phyloP scores from a whole-genome alignment of 2,888 invertebrate genomes.

The Sarcophaga subvicina region DNA sequence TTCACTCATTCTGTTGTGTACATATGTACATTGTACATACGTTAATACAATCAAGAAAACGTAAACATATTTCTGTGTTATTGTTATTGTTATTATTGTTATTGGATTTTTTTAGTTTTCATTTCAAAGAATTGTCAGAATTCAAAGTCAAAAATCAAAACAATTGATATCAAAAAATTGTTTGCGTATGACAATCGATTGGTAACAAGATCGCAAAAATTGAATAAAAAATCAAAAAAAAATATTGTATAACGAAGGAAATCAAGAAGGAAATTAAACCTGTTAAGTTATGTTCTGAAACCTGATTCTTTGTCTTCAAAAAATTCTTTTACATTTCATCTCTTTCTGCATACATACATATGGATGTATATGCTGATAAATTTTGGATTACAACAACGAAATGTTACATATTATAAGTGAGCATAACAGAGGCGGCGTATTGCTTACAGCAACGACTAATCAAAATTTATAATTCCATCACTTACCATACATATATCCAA shows the following conservation, averaged over 20 bases:
- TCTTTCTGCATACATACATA: too few relatives aligned
- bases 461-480: too few relatives aligned
- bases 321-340: slow-evolving; percentile 10
- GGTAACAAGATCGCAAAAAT: slow-evolving; percentile 77
- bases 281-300: slow-evolving; percentile 42
- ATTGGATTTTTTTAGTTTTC: slow-evolving; percentile 5
- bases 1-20: slow-evolving; percentile 41
- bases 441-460: too few relatives aligned
- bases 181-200: slow-evolving; percentile 74
- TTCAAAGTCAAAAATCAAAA: slow-evolving; percentile 78
- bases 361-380: too few relatives aligned
- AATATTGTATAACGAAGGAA: slow-evolving; percentile 55
- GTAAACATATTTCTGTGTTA: slow-evolving; percentile 30
- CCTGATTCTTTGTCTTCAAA: slow-evolving; percentile 21
- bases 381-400: too few relatives aligned
- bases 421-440: too few relatives aligned
- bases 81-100: slow-evolving; percentile 15
- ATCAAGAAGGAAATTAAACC: slow-evolving; percentile 57
- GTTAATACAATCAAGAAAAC: too few relatives aligned
- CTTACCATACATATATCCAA: too few relatives aligned
- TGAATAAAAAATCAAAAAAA: slow-evolving; percentile 6
- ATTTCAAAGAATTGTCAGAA: slow-evolving; percentile 79
- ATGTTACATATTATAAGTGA: too few relatives aligned
- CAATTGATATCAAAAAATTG: slow-evolving; percentile 68
- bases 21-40: neutral